Percentiles rank a stretch among this genome's conserved stretches.
These are phyloP conservation scores for Zaprionus lachaisei DNA, from an alignment of 1,140 invertebrate genomes.

Conservation along the genomic window DNA sequence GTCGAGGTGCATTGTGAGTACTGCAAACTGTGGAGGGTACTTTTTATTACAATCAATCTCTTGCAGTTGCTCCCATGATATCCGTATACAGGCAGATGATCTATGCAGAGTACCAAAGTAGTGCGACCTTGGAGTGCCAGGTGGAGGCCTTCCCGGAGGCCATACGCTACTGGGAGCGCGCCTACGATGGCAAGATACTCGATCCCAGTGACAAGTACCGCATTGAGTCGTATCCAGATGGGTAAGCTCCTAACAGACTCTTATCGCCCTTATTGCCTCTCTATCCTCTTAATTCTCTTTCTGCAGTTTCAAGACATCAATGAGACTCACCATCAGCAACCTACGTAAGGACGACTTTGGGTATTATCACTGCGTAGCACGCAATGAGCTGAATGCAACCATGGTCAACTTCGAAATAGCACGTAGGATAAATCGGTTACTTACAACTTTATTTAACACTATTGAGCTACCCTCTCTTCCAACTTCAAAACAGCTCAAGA, in stretches of 20 bases:
- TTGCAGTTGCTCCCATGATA: constrained; percentile 92
- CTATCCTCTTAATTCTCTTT: neutral
- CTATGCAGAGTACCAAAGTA: constrained; percentile 88
- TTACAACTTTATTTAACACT: neutral
- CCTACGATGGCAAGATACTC: constrained; percentile 89
- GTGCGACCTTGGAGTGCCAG: constrained; percentile 91
- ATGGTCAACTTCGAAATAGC: constrained; percentile 90
- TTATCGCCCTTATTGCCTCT: neutral
- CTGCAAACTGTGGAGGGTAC: neutral
- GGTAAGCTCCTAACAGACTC: constrained; percentile 47
- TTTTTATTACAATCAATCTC: neutral
- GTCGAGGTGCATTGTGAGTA: constrained; percentile 96
- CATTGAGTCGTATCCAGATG: constrained; percentile 87
- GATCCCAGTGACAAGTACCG: constrained; percentile 89
- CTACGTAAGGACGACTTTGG: constrained; percentile 88
- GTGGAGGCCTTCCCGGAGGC: constrained; percentile 94
- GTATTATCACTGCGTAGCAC: constrained; percentile 92
- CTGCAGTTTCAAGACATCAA: constrained; percentile 84
- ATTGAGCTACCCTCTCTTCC: neutral
- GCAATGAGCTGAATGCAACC: constrained; percentile 91
- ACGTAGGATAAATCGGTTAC: constrained; percentile 86
- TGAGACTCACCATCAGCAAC: constrained; percentile 91
- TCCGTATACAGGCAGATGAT: constrained; percentile 91
- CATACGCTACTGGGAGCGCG: constrained; percentile 93
- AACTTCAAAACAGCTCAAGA: constrained; percentile 63